These are phyloP conservation scores for Anisognathus igniventris DNA, from an alignment of 2,797 vertebrate species.

Conservation along the genomic window DNA sequence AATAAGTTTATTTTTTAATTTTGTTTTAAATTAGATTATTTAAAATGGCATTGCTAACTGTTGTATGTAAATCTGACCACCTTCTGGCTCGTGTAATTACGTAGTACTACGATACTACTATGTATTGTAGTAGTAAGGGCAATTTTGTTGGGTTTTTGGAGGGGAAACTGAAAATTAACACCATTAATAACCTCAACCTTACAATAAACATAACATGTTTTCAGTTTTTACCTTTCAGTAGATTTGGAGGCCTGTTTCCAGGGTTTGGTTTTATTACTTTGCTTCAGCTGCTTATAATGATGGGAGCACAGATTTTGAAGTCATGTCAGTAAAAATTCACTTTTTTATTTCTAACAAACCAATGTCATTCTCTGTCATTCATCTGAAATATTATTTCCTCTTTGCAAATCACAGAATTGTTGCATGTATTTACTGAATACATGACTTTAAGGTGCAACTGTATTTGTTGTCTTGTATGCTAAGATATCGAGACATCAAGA, in stretches of 20 bases:
- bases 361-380: background rate
- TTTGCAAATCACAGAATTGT: background rate
- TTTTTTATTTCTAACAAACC: background rate
- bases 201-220: background rate
- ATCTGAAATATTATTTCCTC: background rate
- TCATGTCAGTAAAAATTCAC: background rate
- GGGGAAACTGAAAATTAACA: background rate
- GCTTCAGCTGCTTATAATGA: background rate
- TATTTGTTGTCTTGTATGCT: background rate
- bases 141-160: background rate
- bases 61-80: background rate
- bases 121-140: rapidly evolving
- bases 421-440: background rate
- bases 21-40: background rate
- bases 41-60: background rate
- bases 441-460: background rate
- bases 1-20: background rate
- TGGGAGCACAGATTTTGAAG: background rate
- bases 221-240: background rate
- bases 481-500: background rate
- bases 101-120: too few species aligned
- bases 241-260: background rate
- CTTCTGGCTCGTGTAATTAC: background rate
- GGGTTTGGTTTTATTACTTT: background rate
- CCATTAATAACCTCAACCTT: background rate